Percentiles rank a stretch among this genome's conserved stretches.
Evolutionary conservation across 2,797 vertebrate genomes (phyloP).

Genomic region (Gobionotothen gibberifrons): DNA sequence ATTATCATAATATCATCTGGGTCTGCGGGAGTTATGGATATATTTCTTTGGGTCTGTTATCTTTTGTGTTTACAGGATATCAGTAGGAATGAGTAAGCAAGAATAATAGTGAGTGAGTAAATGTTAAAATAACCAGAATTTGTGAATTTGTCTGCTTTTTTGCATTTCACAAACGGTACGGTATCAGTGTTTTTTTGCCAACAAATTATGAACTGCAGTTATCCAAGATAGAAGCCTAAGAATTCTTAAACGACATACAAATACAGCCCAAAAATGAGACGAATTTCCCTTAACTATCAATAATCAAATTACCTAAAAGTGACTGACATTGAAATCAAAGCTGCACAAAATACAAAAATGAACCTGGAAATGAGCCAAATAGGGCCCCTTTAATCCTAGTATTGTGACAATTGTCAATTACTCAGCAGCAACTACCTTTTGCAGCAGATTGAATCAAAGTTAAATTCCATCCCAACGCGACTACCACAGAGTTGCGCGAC

Average conservation of each 20-base stretch:
- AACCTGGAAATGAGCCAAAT: too few relatives aligned
- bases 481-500: conserved; percentile 54
- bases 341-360: too few relatives aligned
- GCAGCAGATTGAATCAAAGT: conserved; percentile 64
- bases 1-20: background rate
- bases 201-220: too few relatives aligned
- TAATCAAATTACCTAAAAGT: background rate
- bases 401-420: conserved; percentile 38
- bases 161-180: background rate
- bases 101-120: background rate
- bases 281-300: background rate
- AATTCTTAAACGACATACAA: background rate
- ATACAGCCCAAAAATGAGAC: background rate
- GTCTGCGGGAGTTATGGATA: background rate
- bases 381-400: background rate
- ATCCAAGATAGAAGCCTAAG: background rate
- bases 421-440: conserved; percentile 33
- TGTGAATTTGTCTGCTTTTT: background rate
- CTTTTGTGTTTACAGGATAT: conserved; percentile 7
- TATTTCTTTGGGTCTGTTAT: background rate
- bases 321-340: background rate
- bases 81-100: background rate
- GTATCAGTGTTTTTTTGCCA: too few relatives aligned
- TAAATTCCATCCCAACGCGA: conserved; percentile 46
- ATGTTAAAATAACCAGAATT: background rate